Base-by-base conservation (phyloP, 2,113 vertebrate genomes). In the Neogobius melanostomus region DNA sequence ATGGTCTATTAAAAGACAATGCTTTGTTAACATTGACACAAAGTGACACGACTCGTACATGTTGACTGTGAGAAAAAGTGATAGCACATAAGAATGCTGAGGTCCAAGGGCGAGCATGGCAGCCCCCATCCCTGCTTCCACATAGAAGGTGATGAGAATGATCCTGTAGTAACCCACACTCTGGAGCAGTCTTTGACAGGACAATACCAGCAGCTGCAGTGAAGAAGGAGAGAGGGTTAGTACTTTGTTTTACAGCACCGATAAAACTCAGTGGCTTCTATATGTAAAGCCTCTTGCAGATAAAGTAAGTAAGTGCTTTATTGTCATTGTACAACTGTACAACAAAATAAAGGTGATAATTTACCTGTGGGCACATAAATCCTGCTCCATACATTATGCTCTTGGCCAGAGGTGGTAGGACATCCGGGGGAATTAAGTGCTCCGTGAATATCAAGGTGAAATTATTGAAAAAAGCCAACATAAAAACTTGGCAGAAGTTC, bases 401-500 rank as follows among this genome's bases (percentile, higher is more conserved):
- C 87, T 92, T 95, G 50, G 92, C 1, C 51, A 91, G 81, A 2
- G 94, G 91, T 6, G 95, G 92, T 65, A 98, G 92, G 64, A 85
- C 87, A 54, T 94, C 76, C 8, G 72, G 82, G 6, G 95, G 95
- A 82, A 98, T 95, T 68, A 98, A 94, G 72, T 93, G 93, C 72
- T 97, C 95, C 0, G 86, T 82, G 73, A 97, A 97, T 78, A 98
- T 97, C 83, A 98, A 92, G 85, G 95, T 95, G 71, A 98, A 98
- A 88, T 97, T 98, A 87, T 77, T 95, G 72, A 93, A 94, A 86
- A 97, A 95, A 5, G 94, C 91, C 51, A 95, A 72, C 75, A 95
- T 92, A 83, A 98, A 97, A 69, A 96, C 94, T 89, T 97, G 95
- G 80, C 94, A 96, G 82, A 96, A 97, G 91, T 96, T 98, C 95